Evolutionary conservation across 2,113 vertebrate genomes (phyloP).

Genomic region (Solenodon paradoxus): DNA sequence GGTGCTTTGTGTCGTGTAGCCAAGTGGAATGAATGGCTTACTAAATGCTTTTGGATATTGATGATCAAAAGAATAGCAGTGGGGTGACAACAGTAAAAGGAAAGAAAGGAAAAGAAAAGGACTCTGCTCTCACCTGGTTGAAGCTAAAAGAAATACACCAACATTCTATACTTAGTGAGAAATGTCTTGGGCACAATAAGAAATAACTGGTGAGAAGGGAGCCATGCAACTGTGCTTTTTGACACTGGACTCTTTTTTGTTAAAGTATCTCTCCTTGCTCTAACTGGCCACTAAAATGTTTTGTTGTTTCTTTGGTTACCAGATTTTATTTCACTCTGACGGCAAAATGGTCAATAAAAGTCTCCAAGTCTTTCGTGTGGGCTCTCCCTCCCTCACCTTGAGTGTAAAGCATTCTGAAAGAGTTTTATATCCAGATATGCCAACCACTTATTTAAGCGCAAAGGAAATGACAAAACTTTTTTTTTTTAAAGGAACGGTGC

Average conservation of each 20-base stretch:
- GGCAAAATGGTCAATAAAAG: constrained; percentile 43
- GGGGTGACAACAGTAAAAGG: neutral
- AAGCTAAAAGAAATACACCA: constrained; percentile 53
- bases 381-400: neutral
- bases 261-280: constrained; percentile 71
- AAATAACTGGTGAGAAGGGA: constrained; percentile 64
- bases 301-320: constrained; percentile 72
- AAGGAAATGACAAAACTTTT: constrained; percentile 59
- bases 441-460: constrained; percentile 67
- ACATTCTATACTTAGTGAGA: neutral
- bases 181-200: constrained; percentile 61
- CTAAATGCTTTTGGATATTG: neutral
- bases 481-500: too few species aligned
- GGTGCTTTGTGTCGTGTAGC: neutral
- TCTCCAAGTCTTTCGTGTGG: neutral
- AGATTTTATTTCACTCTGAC: constrained; percentile 34
- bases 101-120: neutral
- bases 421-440: constrained; percentile 46
- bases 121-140: constrained; percentile 44
- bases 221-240: constrained; percentile 51
- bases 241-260: constrained; percentile 74
- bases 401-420: constrained; percentile 36
- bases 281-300: constrained; percentile 74
- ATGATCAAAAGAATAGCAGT: neutral
- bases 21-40: neutral